phyloP scores from a whole-genome alignment of 1,140 invertebrate genomes.

The Delia radicum region DNA sequence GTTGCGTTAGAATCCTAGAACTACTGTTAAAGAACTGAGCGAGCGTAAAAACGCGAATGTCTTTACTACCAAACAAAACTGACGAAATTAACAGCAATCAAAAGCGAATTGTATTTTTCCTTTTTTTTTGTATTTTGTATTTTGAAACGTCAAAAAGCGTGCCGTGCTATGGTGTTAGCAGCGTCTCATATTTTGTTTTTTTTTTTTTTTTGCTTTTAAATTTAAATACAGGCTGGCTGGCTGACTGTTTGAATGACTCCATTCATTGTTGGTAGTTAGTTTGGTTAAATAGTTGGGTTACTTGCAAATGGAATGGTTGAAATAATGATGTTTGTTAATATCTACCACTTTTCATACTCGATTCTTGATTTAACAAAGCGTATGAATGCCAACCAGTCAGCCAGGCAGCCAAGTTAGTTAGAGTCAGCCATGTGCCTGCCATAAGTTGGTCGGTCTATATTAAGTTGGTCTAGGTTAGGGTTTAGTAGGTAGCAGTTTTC shows the following conservation, averaged over 20 bases:
- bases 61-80: slow-evolving; percentile 17
- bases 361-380: too few relatives aligned
- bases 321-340: background rate
- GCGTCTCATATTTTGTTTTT: background rate
- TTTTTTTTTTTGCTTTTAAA: too few relatives aligned
- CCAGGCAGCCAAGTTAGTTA: background rate
- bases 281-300: background rate
- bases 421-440: background rate
- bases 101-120: background rate
- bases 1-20: slow-evolving; percentile 16
- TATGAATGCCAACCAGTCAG: too few relatives aligned
- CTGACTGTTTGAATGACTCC: background rate
- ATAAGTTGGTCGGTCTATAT: background rate
- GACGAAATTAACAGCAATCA: background rate
- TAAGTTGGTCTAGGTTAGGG: background rate
- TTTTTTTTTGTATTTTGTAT: background rate
- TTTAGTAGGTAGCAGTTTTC: background rate
- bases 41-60: slow-evolving; percentile 23
- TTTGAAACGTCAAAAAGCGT: slow-evolving; percentile 4
- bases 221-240: background rate
- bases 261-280: background rate
- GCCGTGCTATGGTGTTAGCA: background rate
- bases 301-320: background rate
- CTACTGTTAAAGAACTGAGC: slow-evolving; percentile 18
- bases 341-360: background rate